phyloP scores from a whole-genome alignment of 2,113 vertebrate genomes.

The Craseonycteris thonglongyai region DNA sequence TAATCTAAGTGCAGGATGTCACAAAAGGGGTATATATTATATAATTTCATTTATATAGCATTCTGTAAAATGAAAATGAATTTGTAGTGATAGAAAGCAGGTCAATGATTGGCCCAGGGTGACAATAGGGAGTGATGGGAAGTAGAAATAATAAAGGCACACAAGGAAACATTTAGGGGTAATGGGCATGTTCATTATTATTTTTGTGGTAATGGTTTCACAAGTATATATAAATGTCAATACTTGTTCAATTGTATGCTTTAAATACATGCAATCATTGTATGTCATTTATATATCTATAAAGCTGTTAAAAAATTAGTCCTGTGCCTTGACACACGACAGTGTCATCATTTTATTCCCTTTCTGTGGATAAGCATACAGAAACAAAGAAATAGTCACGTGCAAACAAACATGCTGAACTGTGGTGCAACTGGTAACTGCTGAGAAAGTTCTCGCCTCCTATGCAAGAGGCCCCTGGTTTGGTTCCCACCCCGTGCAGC shows the following conservation, averaged over 20 bases:
- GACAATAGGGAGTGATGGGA: background rate
- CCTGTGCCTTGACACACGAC: background rate
- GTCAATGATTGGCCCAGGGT: background rate
- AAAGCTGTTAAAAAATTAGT: background rate
- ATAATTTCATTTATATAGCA: background rate
- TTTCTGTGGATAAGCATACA: background rate
- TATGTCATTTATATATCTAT: background rate
- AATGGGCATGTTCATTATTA: background rate
- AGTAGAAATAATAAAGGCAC: background rate
- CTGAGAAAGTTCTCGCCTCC: no score
- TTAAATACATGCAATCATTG: background rate
- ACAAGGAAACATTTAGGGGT: no score
- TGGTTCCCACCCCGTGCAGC: no score
- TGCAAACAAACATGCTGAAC: no score
- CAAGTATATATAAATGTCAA: background rate
- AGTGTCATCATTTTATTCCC: background rate
- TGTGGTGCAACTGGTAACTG: no score
- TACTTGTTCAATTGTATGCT: no score
- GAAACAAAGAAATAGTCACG: background rate
- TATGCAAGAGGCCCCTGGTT: no score
- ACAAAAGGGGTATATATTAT: background rate
- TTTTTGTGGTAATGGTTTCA: background rate
- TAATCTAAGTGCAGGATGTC: background rate
- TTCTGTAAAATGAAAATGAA: constrained; percentile 1
- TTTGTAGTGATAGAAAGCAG: background rate